Evolutionary conservation across 2,888 invertebrate genomes (phyloP).

Genomic region (Brachypalpus laphriformis): DNA sequence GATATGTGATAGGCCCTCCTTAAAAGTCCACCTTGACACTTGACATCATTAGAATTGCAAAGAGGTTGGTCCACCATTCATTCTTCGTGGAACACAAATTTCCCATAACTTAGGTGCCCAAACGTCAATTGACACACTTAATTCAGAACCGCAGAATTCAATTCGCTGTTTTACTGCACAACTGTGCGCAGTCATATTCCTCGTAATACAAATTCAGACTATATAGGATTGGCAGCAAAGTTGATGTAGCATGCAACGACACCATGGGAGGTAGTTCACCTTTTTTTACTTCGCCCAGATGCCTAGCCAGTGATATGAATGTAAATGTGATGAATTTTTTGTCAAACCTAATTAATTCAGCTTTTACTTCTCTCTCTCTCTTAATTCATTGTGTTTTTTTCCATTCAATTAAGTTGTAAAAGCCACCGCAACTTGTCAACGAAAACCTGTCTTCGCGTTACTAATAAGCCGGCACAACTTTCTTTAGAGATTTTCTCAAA

Average conservation of each 20-base stretch:
- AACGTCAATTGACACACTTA: constrained; percentile 19
- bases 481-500: constrained; percentile 50
- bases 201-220: constrained; percentile 4
- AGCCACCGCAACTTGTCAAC: constrained; percentile 31
- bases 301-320: constrained; percentile 10
- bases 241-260: background rate
- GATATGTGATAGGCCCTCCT: constrained; percentile 22
- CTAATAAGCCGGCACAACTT: constrained; percentile 49
- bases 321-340: background rate
- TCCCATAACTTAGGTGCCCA: constrained; percentile 41
- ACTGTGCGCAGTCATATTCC: constrained; percentile 27
- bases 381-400: background rate
- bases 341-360: constrained; percentile 34
- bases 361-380: constrained; percentile 52
- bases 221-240: constrained; percentile 32
- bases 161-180: constrained; percentile 44
- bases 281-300: constrained; percentile 15
- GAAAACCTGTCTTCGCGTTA: constrained; percentile 23
- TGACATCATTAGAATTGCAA: constrained; percentile 65
- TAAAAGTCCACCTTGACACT: constrained; percentile 59
- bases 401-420: constrained; percentile 38
- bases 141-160: constrained; percentile 48
- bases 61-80: constrained; percentile 40
- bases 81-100: background rate
- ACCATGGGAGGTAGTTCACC: constrained; percentile 19